A percentile compares a stretch with the other conserved stretches of the same genome.
phyloP scores from a whole-genome alignment of 2,888 invertebrate species.

The Cactoblastis cactorum region DNA sequence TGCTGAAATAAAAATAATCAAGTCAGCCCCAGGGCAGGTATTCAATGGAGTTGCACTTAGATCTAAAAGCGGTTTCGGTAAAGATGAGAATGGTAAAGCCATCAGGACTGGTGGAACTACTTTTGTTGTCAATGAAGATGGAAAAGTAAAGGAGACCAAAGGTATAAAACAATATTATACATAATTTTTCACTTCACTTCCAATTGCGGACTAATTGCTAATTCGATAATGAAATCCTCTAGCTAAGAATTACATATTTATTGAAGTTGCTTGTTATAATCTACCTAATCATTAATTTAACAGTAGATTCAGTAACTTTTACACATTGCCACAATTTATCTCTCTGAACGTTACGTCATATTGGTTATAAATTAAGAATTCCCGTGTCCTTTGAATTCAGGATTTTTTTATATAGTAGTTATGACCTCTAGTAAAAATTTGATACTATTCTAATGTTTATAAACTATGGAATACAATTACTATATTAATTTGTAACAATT shows the following conservation, averaged over 20 bases:
- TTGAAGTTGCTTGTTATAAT: too few species aligned
- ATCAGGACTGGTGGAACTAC: constrained; percentile 31
- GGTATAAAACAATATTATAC: constrained; percentile 16
- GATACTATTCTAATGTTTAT: too few species aligned
- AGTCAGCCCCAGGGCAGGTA: constrained; percentile 28
- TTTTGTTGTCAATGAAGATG: constrained; percentile 34
- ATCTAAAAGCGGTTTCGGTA: constrained; percentile 22
- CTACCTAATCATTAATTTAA: too few species aligned
- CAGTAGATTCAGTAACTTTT: too few species aligned
- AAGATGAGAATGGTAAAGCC: constrained; percentile 33
- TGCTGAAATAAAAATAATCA: constrained; percentile 31
- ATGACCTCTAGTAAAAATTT: background rate
- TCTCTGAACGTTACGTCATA: background rate
- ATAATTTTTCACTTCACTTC: too few species aligned
- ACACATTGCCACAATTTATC: background rate
- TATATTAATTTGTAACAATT: background rate
- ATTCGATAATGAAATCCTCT: too few species aligned
- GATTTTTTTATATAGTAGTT: background rate
- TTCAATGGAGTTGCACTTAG: constrained; percentile 32
- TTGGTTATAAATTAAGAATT: background rate
- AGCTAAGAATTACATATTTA: too few species aligned
- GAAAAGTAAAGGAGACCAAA: constrained; percentile 24
- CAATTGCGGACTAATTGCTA: too few species aligned
- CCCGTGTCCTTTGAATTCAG: background rate
- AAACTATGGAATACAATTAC: too few species aligned